Base-by-base conservation (phyloP, 2,888 invertebrate genomes). In the Drosophila demipolita region DNA sequence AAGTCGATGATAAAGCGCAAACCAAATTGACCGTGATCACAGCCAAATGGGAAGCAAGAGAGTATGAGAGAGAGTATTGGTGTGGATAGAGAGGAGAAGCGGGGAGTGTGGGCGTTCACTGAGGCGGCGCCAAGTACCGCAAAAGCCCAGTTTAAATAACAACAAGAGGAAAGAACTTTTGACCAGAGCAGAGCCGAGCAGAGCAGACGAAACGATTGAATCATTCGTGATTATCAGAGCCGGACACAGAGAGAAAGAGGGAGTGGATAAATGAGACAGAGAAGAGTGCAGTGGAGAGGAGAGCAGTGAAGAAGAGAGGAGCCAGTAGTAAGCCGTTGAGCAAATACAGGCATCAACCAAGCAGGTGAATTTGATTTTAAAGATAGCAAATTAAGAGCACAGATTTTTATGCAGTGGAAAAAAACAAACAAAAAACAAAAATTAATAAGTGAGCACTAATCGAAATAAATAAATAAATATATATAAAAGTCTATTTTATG, bases 111-210 rank as follows among this genome's bases (percentile, higher is more conserved):
- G 45, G 59, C 66, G 77, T 68, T 67, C 87, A 82, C 77, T 87
- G 71, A 85, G 67, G 58, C 80, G 78, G 65, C 66, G 87, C 71
- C 72, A 53, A 78, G 71, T 82, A 85, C 83, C 78, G 84, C 73
- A 79, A 88, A 42, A 57, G 69, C 70, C 72, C 54, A 67, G 75
- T 70, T 80, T 80, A 62, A 26, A 67, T 40, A 68, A 48, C 53
- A 49, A 59, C 35, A 20, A 59, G 50, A 26, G 38, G 50, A 59
- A 66, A 57, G 65, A 68, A 81, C 78, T 81, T 84, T 65, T 75
- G 87, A 81, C 74, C 77, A 87, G 78, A 66, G 62, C 70, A 23
- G 23, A 82, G 74, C n/a, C n/a, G n/a, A 23, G 23, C 23, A 66
- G 87, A 82, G 74, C 83, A 87, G 73, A 64, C 71, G 73, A 64